These are phyloP conservation scores for Melinaea marsaeus DNA, from an alignment of 2,888 invertebrate species.

Conservation along the genomic window DNA sequence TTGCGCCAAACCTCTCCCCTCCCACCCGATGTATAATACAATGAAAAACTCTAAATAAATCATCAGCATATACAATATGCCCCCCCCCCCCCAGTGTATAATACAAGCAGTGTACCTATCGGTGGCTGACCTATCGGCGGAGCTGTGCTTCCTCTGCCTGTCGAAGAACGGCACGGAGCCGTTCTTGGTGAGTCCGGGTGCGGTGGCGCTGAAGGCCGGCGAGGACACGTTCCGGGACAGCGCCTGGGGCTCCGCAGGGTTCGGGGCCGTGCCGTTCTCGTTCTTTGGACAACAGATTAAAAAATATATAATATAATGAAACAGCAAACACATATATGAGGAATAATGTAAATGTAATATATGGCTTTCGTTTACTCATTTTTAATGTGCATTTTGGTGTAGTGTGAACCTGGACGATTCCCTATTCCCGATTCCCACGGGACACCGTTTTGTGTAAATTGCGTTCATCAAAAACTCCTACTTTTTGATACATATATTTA, in stretches of 20 bases:
- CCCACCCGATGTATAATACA: not conserved
- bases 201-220: constrained; percentile 87
- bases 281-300: constrained; percentile 34
- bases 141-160: constrained; percentile 89
- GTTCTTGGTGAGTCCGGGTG: constrained; percentile 87
- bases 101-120: constrained; percentile 10
- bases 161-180: constrained; percentile 95
- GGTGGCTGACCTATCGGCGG: constrained; percentile 80
- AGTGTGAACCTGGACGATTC: no score
- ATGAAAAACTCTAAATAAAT: not conserved
- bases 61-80: not conserved
- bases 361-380: no score
- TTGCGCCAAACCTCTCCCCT: not conserved
- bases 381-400: no score
- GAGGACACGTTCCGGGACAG: constrained; percentile 92
- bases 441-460: no score
- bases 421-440: no score
- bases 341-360: no score
- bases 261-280: constrained; percentile 46
- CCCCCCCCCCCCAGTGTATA: not conserved
- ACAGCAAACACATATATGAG: no score
- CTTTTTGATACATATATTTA: no score
- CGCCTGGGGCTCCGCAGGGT: constrained; percentile 38
- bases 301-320: no score
- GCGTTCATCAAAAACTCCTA: no score